Percentiles rank a stretch among this genome's conserved stretches.
phyloP scores from a whole-genome alignment of 2,113 vertebrate species.

The Elephantulus edwardii region DNA sequence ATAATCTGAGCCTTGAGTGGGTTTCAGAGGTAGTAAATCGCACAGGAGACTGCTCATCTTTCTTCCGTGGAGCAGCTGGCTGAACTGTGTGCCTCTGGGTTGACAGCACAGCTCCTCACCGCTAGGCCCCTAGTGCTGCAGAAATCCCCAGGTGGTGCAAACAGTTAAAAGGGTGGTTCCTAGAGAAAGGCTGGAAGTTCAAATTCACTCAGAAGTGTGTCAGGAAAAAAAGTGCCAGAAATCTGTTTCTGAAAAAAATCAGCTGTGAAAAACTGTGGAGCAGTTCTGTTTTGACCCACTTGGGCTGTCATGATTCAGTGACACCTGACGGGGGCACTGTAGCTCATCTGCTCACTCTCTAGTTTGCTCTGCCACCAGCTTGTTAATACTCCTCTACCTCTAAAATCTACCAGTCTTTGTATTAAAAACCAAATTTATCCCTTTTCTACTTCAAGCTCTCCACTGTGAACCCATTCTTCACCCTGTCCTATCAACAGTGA shows the following conservation, averaged over 20 bases:
- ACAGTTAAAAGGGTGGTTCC: neutral
- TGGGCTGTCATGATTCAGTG: neutral
- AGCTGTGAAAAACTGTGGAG: neutral
- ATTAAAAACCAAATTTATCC: neutral
- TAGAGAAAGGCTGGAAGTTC: neutral
- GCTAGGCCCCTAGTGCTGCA: neutral
- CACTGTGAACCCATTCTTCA: neutral
- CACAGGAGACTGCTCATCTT: too few species aligned
- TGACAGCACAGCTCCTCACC: too few species aligned
- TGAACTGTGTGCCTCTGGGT: too few species aligned
- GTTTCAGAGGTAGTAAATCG: too few species aligned
- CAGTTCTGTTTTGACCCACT: neutral
- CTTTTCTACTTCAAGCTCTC: neutral
- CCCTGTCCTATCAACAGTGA: neutral
- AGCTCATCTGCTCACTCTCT: accelerated
- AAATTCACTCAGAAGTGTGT: neutral
- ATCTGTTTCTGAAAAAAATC: neutral
- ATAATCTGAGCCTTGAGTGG: too few species aligned
- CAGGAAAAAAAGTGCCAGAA: neutral
- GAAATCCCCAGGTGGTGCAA: neutral
- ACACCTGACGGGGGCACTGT: too few species aligned
- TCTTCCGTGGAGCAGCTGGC: too few species aligned
- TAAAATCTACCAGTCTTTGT: accelerated
- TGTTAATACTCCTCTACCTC: too few species aligned
- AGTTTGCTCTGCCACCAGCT: neutral